Evolutionary conservation across 1,140 invertebrate species (phyloP), one percentile per base, ranked within the genome.

Genomic region (Lepeophtheirus salmonis): DNA sequence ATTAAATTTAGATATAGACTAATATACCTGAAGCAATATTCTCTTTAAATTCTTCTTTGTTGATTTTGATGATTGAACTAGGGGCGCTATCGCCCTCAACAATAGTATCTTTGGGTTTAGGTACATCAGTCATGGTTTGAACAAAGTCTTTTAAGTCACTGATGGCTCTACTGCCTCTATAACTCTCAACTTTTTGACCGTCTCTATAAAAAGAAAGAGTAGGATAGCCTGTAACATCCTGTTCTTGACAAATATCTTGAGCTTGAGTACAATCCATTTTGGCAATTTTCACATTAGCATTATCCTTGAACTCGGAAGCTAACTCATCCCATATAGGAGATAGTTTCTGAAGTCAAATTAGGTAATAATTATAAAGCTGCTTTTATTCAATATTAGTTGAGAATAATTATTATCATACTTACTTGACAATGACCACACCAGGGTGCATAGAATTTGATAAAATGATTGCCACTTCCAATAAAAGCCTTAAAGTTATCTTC

Each of bases 361-460:
- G 30, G n/a, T n/a, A 41, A 10, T 41, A 41, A 41, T 41, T 10
- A 41, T 41, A 41, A 41, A 41, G 13, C 13, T n/a, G 1, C 41
- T 25, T 10, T 62, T 10, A 51, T 41, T 12, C 14, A 49, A 52
- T 6, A 25, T 13, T 24, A 18, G 1, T 6, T 10, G 30, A n/a
- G 30, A n/a, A 10, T 41, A 6, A 10, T 41, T n/a, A 41, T 41
- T n/a, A 41, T 21, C 3, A 30, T 54, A 49, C 63, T 12, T 20
- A 80, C 77, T 72, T 83, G 82, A 67, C 85, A 88, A 69, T 86
- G 82, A 17, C 81, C 81, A 71, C 84, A 87, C 85, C 85, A 87
- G 0, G 85, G 84, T 16, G 84, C 84, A 71, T 83, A 87, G 71
- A 87, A 86, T 66, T 86, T 86, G 24, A 90, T 74, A 70, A 90